Base-by-base conservation (phyloP, 2,797 vertebrate species). In the Steatocranus sp. region DNA sequence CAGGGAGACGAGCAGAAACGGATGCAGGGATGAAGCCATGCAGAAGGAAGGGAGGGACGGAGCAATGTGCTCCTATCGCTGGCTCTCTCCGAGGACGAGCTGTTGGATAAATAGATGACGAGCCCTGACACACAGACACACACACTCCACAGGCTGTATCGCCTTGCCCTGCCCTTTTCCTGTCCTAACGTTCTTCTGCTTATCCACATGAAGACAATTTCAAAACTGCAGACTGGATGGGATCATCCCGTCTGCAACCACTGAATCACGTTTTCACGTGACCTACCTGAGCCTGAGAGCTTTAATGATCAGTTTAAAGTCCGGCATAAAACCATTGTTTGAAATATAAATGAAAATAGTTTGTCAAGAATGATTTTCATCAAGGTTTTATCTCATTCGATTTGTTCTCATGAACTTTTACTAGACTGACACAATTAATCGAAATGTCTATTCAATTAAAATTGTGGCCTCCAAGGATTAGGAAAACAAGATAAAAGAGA, bases 111-210 rank as follows among this genome's bases (percentile, higher is more conserved):
- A 78, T 3, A 70, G 83, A 86, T 76, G 88, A 89, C 86, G 79
- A 86, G 78, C 63, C 82, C 51, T 79, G 89, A 93, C 90, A 91
- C 74, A 41, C 79, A 83, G 66, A 38, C 79, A 80, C 77, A 83
- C 89, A 30, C 53, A 1, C 17, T 80, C 34, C 80, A 73, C 58
- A 34, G 75, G 83, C 73, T 50, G 48, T 15, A 81, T 68, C 4
- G 41, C 70, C 68, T 58, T 53, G 48, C 77, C 68, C 43, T n/a
- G 73, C 81, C 83, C 50, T 63, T 70, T 83, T 80, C 83, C 82
- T 83, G 76, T 88, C 79, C 51, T 17, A 27, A 82, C 30, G 70
- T 61, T 54, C 86, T 30, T 41, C 77, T 78, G 43, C 73, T 73
- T 73, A 53, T 83, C 48, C 82, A 75, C 63, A 54, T 82, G 20